A percentile compares a stretch with the other conserved stretches of the same genome.
Evolutionary conservation across 1,140 invertebrate genomes (phyloP).

Genomic region (Atta cephalotes): DNA sequence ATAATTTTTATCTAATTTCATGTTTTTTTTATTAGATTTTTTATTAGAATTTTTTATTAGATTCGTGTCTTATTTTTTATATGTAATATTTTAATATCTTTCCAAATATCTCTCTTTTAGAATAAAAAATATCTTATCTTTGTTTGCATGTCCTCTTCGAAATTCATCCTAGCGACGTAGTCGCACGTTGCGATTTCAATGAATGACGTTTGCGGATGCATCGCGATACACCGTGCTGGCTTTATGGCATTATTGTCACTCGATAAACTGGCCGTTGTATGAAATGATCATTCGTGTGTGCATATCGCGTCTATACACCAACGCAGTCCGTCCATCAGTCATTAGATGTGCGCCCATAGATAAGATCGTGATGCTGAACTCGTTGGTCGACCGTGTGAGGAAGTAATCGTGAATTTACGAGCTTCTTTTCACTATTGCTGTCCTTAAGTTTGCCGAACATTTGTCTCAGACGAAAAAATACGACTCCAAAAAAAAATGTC

Average conservation of each 20-base stretch:
- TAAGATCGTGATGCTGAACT: conserved; percentile 79
- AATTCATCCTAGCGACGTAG: neutral
- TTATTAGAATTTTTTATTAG: neutral
- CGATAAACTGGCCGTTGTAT: conserved; percentile 71
- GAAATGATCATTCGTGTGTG: conserved; percentile 46
- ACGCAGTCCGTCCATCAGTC: conserved; percentile 23
- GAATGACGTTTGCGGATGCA: neutral
- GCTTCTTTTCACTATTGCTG: conserved; percentile 3
- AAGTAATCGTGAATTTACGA: conserved; percentile 76
- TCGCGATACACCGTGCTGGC: neutral
- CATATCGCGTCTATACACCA: conserved; percentile 43
- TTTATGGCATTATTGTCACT: conserved; percentile 54
- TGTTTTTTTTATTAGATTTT: neutral
- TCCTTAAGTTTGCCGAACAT: conserved; percentile 13
- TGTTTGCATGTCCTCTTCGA: neutral
- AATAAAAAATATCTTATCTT: neutral
- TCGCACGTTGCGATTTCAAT: neutral
- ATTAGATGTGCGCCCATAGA: conserved; percentile 72
- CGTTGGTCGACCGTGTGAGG: conserved; percentile 64
- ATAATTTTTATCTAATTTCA: neutral
- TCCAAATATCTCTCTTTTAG: neutral
- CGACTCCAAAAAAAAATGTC: neutral
- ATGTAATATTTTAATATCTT: neutral
- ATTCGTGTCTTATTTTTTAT: neutral
- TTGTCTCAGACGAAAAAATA: neutral